Conservation (phyloP, 2,113 vertebrate species). For the Ondatra zibethicus region DNA sequence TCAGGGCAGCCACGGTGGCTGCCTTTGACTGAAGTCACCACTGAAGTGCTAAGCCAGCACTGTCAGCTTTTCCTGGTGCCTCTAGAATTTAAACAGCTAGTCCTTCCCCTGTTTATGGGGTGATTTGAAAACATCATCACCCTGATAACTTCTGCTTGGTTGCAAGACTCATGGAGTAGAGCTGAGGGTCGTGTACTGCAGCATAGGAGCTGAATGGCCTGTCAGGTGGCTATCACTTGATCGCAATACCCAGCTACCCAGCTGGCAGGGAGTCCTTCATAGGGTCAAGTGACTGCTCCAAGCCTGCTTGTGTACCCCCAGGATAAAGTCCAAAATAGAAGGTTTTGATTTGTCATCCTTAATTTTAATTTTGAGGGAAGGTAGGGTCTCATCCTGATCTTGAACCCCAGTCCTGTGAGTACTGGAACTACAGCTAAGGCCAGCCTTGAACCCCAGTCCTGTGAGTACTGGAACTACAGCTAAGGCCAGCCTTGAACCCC, state of each 20-base stretch:
- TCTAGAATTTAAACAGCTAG: neutral
- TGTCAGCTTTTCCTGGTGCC: neutral
- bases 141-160: neutral
- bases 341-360: neutral
- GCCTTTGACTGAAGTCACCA: neutral
- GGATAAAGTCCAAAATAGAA: neutral
- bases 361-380: no score
- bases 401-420: no score
- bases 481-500: no score
- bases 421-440: no score
- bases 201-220: neutral
- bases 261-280: neutral
- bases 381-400: neutral
- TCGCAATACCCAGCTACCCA: fast-evolving
- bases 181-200: neutral
- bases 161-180: neutral
- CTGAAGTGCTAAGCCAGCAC: neutral
- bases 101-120: neutral
- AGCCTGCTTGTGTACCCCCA: neutral
- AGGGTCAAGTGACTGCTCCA: neutral
- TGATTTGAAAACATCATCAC: neutral
- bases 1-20: neutral
- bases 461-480: neutral
- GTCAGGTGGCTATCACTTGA: neutral
- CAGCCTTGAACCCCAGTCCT: neutral